phyloP scores from a whole-genome alignment of 2,113 vertebrate genomes.

The Calidris pugnax region DNA sequence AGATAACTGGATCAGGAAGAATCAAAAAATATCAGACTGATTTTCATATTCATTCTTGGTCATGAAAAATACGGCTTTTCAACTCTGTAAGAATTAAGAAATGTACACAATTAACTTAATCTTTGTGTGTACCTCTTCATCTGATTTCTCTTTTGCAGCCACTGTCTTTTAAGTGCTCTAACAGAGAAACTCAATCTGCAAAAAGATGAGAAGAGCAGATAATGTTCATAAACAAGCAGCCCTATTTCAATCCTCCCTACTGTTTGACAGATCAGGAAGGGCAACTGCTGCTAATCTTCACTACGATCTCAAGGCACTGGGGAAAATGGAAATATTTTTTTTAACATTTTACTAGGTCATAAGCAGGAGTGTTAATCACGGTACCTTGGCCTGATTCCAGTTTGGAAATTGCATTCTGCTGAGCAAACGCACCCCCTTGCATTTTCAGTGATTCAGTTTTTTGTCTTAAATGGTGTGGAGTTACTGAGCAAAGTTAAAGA shows the following conservation, averaged over 20 bases:
- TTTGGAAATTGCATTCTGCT: not conserved
- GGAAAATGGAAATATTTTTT: constrained; percentile 13
- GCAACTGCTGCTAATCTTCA: constrained; percentile 14
- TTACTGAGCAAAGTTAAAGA: not conserved
- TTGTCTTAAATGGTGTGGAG: not conserved
- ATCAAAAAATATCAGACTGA: not conserved
- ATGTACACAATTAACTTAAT: not conserved
- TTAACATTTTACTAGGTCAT: not conserved
- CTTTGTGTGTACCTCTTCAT: not conserved
- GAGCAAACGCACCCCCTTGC: not conserved
- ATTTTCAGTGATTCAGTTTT: not conserved
- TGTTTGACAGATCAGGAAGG: not conserved
- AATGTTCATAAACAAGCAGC: not conserved
- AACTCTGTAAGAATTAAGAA: not conserved
- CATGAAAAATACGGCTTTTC: not conserved
- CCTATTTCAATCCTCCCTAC: not conserved
- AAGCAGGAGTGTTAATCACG: not conserved
- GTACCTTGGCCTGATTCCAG: not conserved
- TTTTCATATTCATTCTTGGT: not conserved
- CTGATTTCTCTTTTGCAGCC: not conserved
- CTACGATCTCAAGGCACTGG: not conserved
- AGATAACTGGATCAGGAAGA: not conserved
- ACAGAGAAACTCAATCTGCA: not conserved
- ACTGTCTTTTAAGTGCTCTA: not conserved
- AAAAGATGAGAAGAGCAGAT: not conserved